Evolutionary conservation across 2,888 invertebrate genomes (phyloP).

Genomic region (Imbricaverruca yamaguchii): DNA sequence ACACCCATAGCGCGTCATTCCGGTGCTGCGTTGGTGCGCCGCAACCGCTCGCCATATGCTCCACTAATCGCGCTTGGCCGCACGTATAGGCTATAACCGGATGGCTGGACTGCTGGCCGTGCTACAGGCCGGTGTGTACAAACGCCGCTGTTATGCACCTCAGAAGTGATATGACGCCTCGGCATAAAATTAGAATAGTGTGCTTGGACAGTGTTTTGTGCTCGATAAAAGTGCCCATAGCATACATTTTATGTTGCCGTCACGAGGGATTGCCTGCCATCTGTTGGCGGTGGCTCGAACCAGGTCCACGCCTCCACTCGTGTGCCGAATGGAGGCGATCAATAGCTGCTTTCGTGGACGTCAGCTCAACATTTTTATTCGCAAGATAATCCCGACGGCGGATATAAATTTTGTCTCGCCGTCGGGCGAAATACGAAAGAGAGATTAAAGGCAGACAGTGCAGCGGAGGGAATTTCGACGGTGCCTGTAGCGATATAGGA

Average conservation of each 20-base stretch:
- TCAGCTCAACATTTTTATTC: conserved; percentile 20
- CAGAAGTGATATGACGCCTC: not conserved
- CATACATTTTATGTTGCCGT: not conserved
- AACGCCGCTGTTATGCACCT: not conserved
- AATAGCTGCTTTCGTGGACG: conserved; percentile 13
- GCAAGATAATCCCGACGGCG: conserved; percentile 19
- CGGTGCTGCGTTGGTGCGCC: not conserved
- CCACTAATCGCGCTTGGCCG: not conserved
- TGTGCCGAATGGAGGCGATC: not conserved
- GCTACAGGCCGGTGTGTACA: not conserved
- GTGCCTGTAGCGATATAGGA: not conserved
- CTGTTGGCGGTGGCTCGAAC: not conserved
- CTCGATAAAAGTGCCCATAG: not conserved
- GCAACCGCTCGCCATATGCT: not conserved
- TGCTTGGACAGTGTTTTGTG: not conserved
- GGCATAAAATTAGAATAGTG: conserved; percentile 8
- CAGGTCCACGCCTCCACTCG: not conserved
- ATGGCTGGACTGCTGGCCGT: not conserved
- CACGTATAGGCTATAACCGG: not conserved
- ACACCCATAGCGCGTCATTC: not conserved
- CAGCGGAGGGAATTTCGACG: not conserved
- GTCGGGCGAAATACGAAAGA: conserved; percentile 10
- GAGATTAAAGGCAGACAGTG: conserved; percentile 19
- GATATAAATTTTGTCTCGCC: conserved; percentile 8
- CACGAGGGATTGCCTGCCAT: not conserved